phyloP scores from a whole-genome alignment of 2,113 vertebrate genomes.

The Lepus americanus region DNA sequence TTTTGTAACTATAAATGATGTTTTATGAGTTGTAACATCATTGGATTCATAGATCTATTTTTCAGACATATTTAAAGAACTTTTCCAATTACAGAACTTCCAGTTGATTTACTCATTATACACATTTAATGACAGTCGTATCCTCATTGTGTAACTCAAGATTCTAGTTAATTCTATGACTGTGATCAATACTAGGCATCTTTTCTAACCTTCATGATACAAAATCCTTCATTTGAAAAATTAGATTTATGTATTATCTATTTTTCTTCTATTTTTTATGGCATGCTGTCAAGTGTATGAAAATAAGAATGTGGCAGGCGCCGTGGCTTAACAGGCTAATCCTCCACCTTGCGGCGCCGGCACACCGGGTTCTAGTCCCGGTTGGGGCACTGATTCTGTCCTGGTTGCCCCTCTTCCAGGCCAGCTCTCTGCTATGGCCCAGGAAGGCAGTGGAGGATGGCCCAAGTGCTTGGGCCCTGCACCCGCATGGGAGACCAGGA shows the following conservation, averaged over 20 bases:
- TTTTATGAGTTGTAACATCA: background rate
- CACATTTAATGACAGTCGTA: background rate
- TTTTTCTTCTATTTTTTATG: background rate
- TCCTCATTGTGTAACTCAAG: background rate
- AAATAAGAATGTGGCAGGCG: background rate
- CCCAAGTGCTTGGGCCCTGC: too few species aligned
- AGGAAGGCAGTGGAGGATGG: too few species aligned
- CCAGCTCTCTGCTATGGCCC: too few species aligned
- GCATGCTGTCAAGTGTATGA: background rate
- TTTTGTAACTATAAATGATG: background rate
- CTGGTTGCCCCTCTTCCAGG: too few species aligned
- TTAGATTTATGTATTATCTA: background rate
- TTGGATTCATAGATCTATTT: background rate
- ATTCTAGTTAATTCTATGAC: background rate
- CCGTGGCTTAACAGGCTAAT: too few species aligned
- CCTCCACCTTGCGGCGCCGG: too few species aligned
- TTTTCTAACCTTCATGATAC: background rate
- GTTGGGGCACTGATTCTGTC: too few species aligned
- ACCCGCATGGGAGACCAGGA: too few species aligned
- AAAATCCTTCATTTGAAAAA: background rate
- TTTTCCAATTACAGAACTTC: background rate
- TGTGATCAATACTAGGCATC: background rate
- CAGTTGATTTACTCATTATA: background rate
- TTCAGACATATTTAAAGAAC: background rate
- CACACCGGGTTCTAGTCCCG: too few species aligned